Base-by-base conservation (phyloP, 2,113 vertebrate species). In the Silurus meridionalis region DNA sequence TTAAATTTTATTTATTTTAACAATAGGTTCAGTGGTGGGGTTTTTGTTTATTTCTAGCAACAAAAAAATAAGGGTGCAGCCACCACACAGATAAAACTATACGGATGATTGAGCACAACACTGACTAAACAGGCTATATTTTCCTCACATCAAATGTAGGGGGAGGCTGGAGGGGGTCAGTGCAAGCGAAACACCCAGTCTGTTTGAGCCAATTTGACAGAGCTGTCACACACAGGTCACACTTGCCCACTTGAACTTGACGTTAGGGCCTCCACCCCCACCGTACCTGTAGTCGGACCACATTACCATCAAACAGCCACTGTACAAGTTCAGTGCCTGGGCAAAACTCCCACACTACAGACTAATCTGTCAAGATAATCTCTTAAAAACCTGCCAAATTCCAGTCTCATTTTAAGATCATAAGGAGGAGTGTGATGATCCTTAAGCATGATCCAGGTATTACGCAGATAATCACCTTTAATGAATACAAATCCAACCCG, bases 401-500 rank as follows among this genome's bases (percentile, higher is more conserved):
- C 17, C 57, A 61, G 5, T 13, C 57, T 23, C 28, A 1, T 60
- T 60, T 78, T 46, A 46, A 80, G 17, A 80, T 80, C 78, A 80
- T 46, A 15, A 8, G 75, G 78, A 46, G 57, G 14, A 37, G n/a
- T 8, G 25, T 15, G 6, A 19, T 9, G 25, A 60, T 19, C 55
- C 15, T 60, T 17, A 0, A 8, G 25, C 2, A 5, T 10, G 28
- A 80, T 46, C 17, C 8, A 48, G 78, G 78, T 9, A 23, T 61
- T 61, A 48, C 23, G 50, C 17, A 83, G 63, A 67, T 69, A 66
- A 83, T 52, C 81, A 66, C 8, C 48, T 52, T 83, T 55, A 83
- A 83, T n/a, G 50, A 25, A n/a, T 6, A 37, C 66, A 71, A 88
- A 79, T 82, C 67, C 87, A 89, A 87, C 84, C 88, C 74, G 17